A percentile compares a stretch with the other conserved stretches of the same genome.
These are phyloP conservation scores for Grantiella picta DNA, from an alignment of 2,113 vertebrate species.

Conservation along the genomic window DNA sequence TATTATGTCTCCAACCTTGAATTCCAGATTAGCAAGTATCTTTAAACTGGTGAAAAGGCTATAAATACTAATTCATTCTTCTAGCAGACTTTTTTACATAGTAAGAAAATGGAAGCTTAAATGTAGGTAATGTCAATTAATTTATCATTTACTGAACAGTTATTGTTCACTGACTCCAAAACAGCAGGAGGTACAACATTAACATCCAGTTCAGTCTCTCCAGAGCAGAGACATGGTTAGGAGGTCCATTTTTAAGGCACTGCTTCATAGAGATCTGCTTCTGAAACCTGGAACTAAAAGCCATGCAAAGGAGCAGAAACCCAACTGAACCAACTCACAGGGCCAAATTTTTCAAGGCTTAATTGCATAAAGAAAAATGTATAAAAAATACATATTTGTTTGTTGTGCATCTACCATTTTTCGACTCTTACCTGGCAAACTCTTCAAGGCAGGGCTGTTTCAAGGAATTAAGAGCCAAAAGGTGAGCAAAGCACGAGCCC, in stretches of 20 bases:
- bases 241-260: neutral
- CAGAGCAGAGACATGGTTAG: neutral
- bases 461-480: neutral
- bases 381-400: neutral
- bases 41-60: neutral
- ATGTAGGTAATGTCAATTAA: neutral
- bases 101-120: neutral
- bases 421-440: neutral
- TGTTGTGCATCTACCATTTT: neutral
- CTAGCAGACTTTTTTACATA: neutral
- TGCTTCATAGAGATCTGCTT: neutral
- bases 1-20: neutral
- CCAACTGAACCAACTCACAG: neutral
- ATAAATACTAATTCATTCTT: neutral
- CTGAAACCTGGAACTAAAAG: neutral
- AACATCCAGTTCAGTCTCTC: neutral
- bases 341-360: neutral
- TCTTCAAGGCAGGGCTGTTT: neutral
- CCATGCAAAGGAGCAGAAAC: neutral
- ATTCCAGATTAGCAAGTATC: neutral
- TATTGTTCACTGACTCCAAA: neutral
- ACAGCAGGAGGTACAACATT: rapidly evolving
- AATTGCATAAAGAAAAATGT: neutral
- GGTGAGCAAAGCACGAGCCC: neutral
- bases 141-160: neutral